Evolutionary conservation across 2,113 vertebrate species (phyloP), one percentile per base, ranked within the genome.

Genomic region (Tylochromis polylepis): DNA sequence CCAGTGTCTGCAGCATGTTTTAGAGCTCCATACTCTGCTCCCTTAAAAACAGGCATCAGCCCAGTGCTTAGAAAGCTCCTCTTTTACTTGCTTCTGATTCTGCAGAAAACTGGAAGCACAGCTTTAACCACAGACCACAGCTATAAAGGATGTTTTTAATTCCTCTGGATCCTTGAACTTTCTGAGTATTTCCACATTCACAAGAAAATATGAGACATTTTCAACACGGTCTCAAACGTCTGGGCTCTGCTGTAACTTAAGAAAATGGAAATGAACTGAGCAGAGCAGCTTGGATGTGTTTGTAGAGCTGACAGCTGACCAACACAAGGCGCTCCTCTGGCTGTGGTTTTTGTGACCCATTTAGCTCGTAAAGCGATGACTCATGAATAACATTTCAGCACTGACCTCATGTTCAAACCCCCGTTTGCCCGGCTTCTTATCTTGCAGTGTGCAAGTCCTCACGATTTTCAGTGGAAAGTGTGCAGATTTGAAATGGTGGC

Each of bases 191-290:
- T 5, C 36, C n/a, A 38, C 34, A n/a, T 65, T 65, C 4, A 65
- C 10, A 2, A 36, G 31, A 65, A 36, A 65, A n/a, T 65, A 65
- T 3, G 34, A n/a, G 11, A 2, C 4, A 24, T 22, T 14, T n/a
- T 67, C 36, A 43, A 41, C 36, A 24, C 22, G 36, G 62, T 43
- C 12, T 41, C 36, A 41, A 18, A 41, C n/a, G 3, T 70, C 1
- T 0, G 36, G n/a, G 24, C 65, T 24, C 14, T 15, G 8, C 1
- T 9, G 4, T 24, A 24, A n/a, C 6, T 43, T 38, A 22, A 70
- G 12, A 43, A n/a, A n/a, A n/a, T n/a, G n/a, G 24, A 75, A 2
- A 49, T 8, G 27, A 75, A 0, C 43, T 75, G 8, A 75, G 43
- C 24, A 20, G 22, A 75, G 38, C 24, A 29, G 41, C 41, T 29